These are phyloP conservation scores for Tapirus indicus DNA, from an alignment of 2,797 vertebrate genomes.

Conservation along the genomic window DNA sequence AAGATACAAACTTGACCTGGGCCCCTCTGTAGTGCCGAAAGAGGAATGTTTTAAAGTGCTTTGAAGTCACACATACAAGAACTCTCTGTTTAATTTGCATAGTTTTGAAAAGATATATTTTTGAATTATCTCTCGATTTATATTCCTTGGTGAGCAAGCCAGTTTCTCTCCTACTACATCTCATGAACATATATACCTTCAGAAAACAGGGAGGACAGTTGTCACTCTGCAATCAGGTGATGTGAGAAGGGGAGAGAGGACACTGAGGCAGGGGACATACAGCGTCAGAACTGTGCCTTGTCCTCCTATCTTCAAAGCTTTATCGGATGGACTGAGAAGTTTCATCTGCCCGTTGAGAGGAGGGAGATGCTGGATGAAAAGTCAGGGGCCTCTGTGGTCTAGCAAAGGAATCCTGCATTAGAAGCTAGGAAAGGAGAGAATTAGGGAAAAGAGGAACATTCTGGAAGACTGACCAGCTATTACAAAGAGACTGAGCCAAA, in stretches of 20 bases:
- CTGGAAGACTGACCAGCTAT: background rate
- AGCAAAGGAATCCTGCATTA: background rate
- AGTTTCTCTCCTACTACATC: background rate
- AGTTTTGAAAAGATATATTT: conserved; percentile 13
- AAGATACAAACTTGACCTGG: background rate
- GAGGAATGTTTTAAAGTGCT: conserved; percentile 10
- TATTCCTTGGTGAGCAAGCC: background rate
- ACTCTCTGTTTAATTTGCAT: background rate
- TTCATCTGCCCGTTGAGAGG: background rate
- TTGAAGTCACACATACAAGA: background rate
- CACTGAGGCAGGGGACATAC: background rate
- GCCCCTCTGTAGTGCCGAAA: background rate
- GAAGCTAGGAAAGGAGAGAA: background rate
- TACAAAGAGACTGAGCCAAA: background rate
- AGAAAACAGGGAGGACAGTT: background rate
- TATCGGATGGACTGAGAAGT: background rate
- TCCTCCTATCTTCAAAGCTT: background rate
- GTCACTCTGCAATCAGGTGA: background rate
- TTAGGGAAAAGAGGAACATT: background rate
- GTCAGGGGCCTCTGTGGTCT: background rate
- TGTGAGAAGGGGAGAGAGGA: background rate
- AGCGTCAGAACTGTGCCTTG: background rate
- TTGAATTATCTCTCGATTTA: background rate
- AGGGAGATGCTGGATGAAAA: background rate
- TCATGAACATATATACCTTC: background rate